Evolutionary conservation across 2,797 vertebrate species (phyloP).

Genomic region (Paratrypauchen microcephalus): DNA sequence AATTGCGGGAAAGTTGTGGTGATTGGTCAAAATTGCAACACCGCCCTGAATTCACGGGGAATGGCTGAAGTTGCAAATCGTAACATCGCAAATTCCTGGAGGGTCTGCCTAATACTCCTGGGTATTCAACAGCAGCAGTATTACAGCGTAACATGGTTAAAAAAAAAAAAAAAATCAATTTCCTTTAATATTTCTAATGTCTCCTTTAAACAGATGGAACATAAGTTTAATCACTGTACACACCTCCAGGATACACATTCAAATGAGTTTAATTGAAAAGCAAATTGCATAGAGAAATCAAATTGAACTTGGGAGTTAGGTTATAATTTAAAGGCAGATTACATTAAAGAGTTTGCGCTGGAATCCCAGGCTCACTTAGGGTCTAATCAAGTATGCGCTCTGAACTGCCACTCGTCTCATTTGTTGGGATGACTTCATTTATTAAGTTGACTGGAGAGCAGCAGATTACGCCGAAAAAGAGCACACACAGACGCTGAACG

Average conservation of each 20-base stretch:
- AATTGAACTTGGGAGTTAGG: conserved; percentile 41
- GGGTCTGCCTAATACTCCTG: too few relatives aligned
- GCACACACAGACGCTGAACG: background rate
- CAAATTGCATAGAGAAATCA: conserved; percentile 29
- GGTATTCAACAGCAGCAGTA: too few relatives aligned
- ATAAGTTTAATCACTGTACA: conserved; percentile 25
- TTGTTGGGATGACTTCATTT: conserved; percentile 50
- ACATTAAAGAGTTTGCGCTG: conserved; percentile 46
- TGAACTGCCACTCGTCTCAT: conserved; percentile 54
- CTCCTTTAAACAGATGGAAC: background rate
- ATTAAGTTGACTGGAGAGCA: conserved; percentile 32
- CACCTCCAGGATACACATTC: conserved; percentile 20
- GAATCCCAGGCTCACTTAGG: conserved; percentile 52
- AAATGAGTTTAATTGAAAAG: conserved; percentile 33
- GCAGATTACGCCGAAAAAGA: background rate
- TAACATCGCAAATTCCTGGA: too few relatives aligned
- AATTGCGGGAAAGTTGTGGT: too few relatives aligned
- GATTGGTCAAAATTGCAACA: too few relatives aligned
- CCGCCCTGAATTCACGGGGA: too few relatives aligned
- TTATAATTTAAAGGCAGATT: conserved; percentile 53
- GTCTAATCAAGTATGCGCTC: conserved; percentile 56
- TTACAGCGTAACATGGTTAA: too few relatives aligned
- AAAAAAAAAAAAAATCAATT: too few relatives aligned
- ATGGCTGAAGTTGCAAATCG: too few relatives aligned
- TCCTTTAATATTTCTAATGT: too few relatives aligned